Conservation (phyloP, 2,797 vertebrate genomes). For the Enteromius trimaculatus region DNA sequence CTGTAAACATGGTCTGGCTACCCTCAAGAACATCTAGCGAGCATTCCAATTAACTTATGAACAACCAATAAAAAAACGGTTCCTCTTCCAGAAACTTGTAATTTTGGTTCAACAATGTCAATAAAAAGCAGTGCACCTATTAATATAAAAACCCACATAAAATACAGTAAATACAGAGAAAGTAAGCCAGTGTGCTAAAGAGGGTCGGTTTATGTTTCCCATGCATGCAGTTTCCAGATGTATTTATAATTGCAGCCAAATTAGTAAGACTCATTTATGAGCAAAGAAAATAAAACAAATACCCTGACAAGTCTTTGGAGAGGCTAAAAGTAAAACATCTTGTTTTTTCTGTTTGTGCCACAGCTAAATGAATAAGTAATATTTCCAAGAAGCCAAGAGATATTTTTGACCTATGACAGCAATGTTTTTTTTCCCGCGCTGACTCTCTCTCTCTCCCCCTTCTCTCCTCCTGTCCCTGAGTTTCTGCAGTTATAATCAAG, state of each 20-base stretch:
- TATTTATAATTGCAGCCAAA: conserved; percentile 9
- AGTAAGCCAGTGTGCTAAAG: neutral
- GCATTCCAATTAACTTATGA: neutral
- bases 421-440: conserved; percentile 15
- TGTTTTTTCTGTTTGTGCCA: conserved; percentile 18
- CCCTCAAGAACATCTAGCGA: neutral
- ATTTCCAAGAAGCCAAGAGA: conserved; percentile 53
- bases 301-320: neutral
- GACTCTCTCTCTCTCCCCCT: neutral
- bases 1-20: neutral
- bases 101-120: neutral
- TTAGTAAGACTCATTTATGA: neutral
- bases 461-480: neutral
- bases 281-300: conserved; percentile 6
- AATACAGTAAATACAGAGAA: neutral
- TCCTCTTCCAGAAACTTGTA: neutral
- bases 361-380: conserved; percentile 52
- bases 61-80: neutral
- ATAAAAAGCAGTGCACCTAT: neutral
- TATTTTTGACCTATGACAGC: conserved; percentile 41
- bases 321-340: conserved; percentile 12
- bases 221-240: neutral
- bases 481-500: conserved; percentile 28
- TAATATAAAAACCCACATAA: neutral
- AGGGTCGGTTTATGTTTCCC: neutral